phyloP scores from a whole-genome alignment of 2,113 vertebrate genomes.

The Pomatostomus ruficeps region DNA sequence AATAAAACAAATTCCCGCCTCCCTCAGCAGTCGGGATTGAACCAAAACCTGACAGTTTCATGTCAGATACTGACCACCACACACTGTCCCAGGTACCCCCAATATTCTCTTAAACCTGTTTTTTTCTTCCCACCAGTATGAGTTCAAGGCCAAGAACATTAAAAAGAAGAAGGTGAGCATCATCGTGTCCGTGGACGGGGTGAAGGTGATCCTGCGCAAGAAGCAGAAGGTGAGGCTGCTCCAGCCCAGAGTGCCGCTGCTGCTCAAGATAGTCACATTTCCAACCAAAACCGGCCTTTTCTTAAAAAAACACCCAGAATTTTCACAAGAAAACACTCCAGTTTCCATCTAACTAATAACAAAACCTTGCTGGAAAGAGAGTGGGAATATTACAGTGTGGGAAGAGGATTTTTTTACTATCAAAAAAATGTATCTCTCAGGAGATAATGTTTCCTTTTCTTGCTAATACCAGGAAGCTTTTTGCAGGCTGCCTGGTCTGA shows the following conservation, averaged over 20 bases:
- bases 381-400: not conserved
- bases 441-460: not conserved
- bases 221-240: constrained; percentile 77
- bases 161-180: constrained; percentile 91
- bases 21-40: not conserved
- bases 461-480: not conserved
- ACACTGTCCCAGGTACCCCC: not conserved
- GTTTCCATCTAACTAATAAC: not conserved
- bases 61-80: not conserved
- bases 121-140: constrained; percentile 73
- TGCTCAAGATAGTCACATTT: not conserved
- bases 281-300: not conserved
- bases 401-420: not conserved
- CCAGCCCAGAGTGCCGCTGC: not conserved
- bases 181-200: constrained; percentile 82
- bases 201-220: constrained; percentile 81
- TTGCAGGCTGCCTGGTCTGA: not conserved
- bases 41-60: not conserved
- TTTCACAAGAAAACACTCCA: not conserved
- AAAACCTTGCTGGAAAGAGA: not conserved
- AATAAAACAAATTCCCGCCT: not conserved
- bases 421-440: not conserved
- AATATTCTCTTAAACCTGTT: not conserved
- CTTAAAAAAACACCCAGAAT: not conserved
- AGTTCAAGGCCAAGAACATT: constrained; percentile 90